phyloP scores from a whole-genome alignment of 2,888 invertebrate genomes.

The Odontothrips loti region DNA sequence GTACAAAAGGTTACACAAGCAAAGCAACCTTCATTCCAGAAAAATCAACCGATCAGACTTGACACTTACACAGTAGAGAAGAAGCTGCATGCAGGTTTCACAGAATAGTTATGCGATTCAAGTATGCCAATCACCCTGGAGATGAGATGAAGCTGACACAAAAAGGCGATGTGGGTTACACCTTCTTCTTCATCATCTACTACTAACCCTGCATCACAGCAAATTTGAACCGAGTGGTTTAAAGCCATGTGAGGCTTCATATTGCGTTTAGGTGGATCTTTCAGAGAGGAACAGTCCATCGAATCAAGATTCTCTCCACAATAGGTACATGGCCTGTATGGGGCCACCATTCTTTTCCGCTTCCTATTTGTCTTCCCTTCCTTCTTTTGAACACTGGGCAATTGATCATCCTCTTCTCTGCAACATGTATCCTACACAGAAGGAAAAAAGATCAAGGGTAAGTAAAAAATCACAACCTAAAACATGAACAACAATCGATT shows the following conservation, averaged over 20 bases:
- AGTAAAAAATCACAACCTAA: no score
- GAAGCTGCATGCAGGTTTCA: background rate
- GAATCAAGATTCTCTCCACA: background rate
- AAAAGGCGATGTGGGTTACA: background rate
- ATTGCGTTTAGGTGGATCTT: background rate
- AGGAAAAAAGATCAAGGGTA: no score
- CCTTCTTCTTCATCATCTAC: background rate
- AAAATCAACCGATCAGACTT: background rate
- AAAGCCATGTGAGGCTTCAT: constrained; percentile 10
- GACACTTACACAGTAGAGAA: background rate
- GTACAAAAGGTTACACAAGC: no score
- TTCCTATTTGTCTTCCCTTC: background rate
- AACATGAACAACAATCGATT: no score
- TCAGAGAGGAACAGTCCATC: background rate
- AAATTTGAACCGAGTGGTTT: background rate
- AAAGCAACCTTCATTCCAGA: no score
- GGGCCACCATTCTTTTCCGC: background rate
- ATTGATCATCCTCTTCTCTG: no score
- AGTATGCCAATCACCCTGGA: background rate
- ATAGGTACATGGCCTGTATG: background rate
- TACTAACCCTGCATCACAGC: background rate
- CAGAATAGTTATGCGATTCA: background rate
- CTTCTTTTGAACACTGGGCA: background rate
- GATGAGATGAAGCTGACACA: background rate
- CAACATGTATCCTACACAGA: no score